Percentiles rank a stretch among this genome's conserved stretches.
Evolutionary conservation across 2,113 vertebrate species (phyloP).

Genomic region (Malurus elegans): DNA sequence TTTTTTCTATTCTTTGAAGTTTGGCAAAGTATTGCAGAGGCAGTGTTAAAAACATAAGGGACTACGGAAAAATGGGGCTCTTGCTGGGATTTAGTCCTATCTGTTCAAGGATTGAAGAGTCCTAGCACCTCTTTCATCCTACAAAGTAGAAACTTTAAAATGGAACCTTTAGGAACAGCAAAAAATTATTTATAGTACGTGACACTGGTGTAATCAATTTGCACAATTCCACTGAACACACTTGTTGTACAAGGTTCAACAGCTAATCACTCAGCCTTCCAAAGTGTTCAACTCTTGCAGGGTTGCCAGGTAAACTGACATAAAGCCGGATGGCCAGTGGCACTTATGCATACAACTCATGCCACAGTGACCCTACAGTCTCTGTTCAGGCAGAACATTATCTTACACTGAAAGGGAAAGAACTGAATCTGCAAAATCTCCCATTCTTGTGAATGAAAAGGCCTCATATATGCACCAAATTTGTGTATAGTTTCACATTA

Average conservation of each 20-base stretch:
- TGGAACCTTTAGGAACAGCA: neutral
- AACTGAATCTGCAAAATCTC: neutral
- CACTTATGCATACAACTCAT: neutral
- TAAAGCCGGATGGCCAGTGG: fast-evolving
- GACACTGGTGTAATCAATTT: neutral
- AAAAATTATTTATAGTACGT: neutral
- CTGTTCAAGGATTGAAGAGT: neutral
- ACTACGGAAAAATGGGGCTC: neutral
- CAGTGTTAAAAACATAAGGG: neutral
- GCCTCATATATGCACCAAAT: neutral
- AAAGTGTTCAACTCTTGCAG: neutral
- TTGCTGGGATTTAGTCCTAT: neutral
- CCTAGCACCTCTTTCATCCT: neutral
- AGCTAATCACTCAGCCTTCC: neutral
- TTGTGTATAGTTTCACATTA: neutral
- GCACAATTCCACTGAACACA: neutral
- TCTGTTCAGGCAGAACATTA: neutral
- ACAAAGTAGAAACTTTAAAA: neutral
- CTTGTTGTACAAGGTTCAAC: neutral
- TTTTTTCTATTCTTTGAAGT: neutral
- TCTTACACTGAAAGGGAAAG: neutral
- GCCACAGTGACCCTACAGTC: neutral
- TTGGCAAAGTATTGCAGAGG: neutral
- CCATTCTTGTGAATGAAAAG: neutral
- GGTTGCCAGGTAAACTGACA: neutral